Evolutionary conservation across 2,888 invertebrate species (phyloP), one percentile per base, ranked within the genome.

Genomic region (Thymelicus lineola): DNA sequence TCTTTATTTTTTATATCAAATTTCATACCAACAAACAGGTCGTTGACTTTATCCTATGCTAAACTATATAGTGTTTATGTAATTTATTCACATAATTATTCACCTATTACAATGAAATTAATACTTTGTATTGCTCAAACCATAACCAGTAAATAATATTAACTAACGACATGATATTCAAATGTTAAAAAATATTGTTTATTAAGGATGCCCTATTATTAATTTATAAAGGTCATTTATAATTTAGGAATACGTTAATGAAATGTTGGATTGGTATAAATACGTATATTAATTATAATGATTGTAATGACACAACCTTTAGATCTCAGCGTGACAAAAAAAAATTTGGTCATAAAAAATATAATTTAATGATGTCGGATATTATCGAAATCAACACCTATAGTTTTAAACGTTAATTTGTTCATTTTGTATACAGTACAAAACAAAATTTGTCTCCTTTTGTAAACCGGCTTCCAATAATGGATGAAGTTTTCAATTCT

Each of bases 291-390:
- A 4, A 59, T 0, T 36, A 38, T 59, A 38, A 59, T 59, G 58
- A 10, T 38, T 59, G 1, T 15, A 59, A 10, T 36, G 55, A 55
- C 28, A 55, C 12, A 55, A 55, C 55, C 55, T 55, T 55, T 20
- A 2, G 17, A 53, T 20, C 28, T 14, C 55, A 55, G 12, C 55
- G 28, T 55, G 55, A 55, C 12, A 55, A 28, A 28, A 28, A 28
- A 28, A 12, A 28, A 55, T 55, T 55, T 55, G 5, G 55, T 28
- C 55, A 28, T 55, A 28, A 55, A 28, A 55, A 28, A 28, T 14
- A 55, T 28, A 28, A 20, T 28, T 12, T 20, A 14, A 55, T 28
- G 14, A 55, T 55, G 55, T 55, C 55, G 28, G 28, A 14, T 20
- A 28, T 28, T 28, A 55, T 55, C 6, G 5, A 28, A 55, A 28